phyloP scores from a whole-genome alignment of 2,797 vertebrate species.

The Aeoliscus strigatus region DNA sequence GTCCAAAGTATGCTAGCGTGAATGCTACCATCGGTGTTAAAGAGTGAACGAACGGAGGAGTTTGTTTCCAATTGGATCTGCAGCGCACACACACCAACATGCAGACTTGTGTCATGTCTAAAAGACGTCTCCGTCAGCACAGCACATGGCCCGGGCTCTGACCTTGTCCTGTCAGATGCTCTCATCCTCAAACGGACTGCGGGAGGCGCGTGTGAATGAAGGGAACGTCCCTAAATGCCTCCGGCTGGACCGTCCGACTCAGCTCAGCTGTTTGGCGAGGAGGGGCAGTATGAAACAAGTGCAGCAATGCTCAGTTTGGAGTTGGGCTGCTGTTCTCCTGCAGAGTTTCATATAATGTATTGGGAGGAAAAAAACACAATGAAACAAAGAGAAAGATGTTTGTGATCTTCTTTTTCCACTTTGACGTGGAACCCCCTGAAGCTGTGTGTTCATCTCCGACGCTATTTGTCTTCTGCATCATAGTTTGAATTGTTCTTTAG shows the following conservation, averaged over 20 bases:
- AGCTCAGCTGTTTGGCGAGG: slow-evolving; percentile 11
- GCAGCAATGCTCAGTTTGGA: neutral
- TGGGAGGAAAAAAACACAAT: no score
- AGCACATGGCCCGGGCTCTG: slow-evolving; percentile 34
- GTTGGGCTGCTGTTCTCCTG: no score
- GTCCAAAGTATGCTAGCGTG: no score
- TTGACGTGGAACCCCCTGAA: neutral
- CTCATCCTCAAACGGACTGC: slow-evolving; percentile 28
- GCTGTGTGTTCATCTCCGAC: neutral
- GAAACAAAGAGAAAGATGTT: neutral
- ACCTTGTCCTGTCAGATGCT: slow-evolving; percentile 49
- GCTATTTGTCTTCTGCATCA: slow-evolving; percentile 7
- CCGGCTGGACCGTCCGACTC: slow-evolving; percentile 12
- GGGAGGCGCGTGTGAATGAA: slow-evolving; percentile 41
- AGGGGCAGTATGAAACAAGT: neutral
- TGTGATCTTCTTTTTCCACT: slow-evolving; percentile 16
- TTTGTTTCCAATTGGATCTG: no score
- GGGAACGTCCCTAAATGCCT: slow-evolving; percentile 50
- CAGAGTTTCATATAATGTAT: no score
- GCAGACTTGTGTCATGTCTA: slow-evolving; percentile 19
- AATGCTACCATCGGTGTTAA: no score
- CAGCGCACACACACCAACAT: no score
- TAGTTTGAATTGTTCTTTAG: slow-evolving; percentile 2
- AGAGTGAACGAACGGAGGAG: no score
- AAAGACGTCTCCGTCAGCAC: slow-evolving; percentile 39